Evolutionary conservation across 2,888 invertebrate species (phyloP), one percentile per base, ranked within the genome.

Genomic region (Nesidiocoris tenuis): DNA sequence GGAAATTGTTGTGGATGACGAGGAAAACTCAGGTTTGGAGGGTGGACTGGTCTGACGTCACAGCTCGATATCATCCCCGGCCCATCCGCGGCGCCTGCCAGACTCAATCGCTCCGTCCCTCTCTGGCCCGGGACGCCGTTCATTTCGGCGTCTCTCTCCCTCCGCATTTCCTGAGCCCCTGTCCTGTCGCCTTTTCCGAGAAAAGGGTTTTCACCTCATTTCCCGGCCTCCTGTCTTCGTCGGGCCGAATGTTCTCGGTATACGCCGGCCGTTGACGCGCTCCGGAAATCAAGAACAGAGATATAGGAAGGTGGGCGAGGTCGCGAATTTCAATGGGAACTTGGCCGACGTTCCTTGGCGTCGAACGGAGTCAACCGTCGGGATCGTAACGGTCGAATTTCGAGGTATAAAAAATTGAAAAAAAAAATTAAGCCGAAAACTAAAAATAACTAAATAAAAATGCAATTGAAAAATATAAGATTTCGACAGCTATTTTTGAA

Each of bases 151-250:
- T 39, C 39, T 39, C 39, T 39, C 39, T 39, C 39, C 12, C 39
- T 39, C 39, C 12, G 39, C 39, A 39, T 39, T 39, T 39, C 39
- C 39, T 39, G 39, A 39, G 12, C 39, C 3, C 39, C 12, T 12
- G 39, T 39, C 39, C 5, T 39, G 39, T 39, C 39, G 39, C 39
- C 39, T 39, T n/a, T 39, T 39, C 39, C 39, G 39, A 39, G 39
- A 39, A 39, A 39, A 39, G 39, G 39, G 59, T 59, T 59, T 59
- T 59, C 19, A n/a, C 59, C 59, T 18, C 59, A 59, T 59, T 59
- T 59, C 19, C 19, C 59, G 59, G 19, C 5, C 19, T 3, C 39
- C 12, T 39, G 12, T 12, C 12, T 7, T 3, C 3, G 39, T 39
- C 39, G 39, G 5, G 1, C 21, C 21, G 0, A 18, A 17, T n/a